Conservation (phyloP, 1,140 invertebrate genomes). For the Hydropsyche tenuis region DNA sequence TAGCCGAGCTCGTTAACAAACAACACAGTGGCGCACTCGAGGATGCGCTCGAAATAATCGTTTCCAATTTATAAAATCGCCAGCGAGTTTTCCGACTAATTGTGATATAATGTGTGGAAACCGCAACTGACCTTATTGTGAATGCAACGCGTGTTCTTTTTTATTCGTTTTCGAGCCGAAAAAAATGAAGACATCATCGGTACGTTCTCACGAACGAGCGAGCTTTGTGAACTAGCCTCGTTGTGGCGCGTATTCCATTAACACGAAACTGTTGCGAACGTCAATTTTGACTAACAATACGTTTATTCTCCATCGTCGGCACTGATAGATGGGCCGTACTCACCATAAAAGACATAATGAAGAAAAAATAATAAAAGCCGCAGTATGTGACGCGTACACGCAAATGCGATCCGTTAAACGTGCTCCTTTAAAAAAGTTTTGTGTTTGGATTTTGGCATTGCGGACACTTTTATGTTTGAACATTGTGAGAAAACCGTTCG, state of each 20-base stretch:
- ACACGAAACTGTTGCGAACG: constrained; percentile 41
- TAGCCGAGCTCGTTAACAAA: constrained; percentile 29
- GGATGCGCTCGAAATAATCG: neutral
- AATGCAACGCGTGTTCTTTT: constrained; percentile 15
- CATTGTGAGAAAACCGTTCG: too few species aligned
- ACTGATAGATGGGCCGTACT: constrained; percentile 21
- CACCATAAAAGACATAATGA: constrained; percentile 24
- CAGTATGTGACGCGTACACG: neutral
- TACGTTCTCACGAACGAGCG: constrained; percentile 41
- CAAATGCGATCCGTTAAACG: constrained; percentile 5
- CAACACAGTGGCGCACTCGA: constrained; percentile 5
- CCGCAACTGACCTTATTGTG: too few species aligned
- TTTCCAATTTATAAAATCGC: neutral
- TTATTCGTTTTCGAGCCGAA: neutral
- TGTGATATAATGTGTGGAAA: neutral
- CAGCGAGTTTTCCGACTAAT: constrained; percentile 2
- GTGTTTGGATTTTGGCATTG: too few species aligned
- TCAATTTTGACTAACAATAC: constrained; percentile 36
- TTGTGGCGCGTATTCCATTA: constrained; percentile 42
- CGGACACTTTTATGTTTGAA: too few species aligned
- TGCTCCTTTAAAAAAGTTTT: neutral
- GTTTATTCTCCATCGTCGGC: constrained; percentile 28
- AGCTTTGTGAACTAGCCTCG: too few species aligned
- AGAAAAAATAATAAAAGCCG: constrained; percentile 8
- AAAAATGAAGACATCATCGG: constrained; percentile 35